Evolutionary conservation across 92 coral and sea anemone species (phyloP), one percentile per base, ranked within the genome.

Genomic region (Umimayanthus chanpuru): DNA sequence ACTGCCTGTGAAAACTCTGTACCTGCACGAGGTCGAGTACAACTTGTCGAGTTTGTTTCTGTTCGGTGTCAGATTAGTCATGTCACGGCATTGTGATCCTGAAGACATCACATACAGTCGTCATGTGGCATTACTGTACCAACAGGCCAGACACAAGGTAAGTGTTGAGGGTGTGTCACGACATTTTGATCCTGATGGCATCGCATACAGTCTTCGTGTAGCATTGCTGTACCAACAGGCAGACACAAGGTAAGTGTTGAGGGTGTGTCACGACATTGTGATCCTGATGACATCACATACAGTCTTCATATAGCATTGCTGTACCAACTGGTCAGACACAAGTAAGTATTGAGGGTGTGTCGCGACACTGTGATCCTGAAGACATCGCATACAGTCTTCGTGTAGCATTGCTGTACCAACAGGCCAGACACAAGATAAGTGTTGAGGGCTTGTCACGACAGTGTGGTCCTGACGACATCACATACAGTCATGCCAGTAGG

Each of bases 81-180:
- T 94, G 98, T 53, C 82, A 86, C 80, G 72, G 89, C 88, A 91
- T 72, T 89, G 89, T 61, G 85, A 86, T 47, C 87, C 94, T 29
- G 96, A 93, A 58, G 93, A 90, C n/a, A 89, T 95, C 72, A 88
- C 88, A 5, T 96, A 88, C 90, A 96, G 93, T 83, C 90, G 95
- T 2, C 98, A 96, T 67, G 92, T 96, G 49, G 98, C 99, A 44
- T 94, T 92, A 50, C 94, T 96, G 26, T 95, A 95, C 86, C 98
- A 96, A 92, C 96, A 96, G 87, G 99, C 99, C 32, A 92, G 92
- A 36, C 92, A 96, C 70, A 96, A 96, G 96, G 99, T 96, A 76
- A 50, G 81, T 96, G 68, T 82, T 93, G 64, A 90, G 92, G 61
- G 94, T 93, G 21, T 92, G 94, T 61, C 77, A 84, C 80, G 87